phyloP scores from a whole-genome alignment of 2,888 invertebrate genomes.

The Zonitis immaculata region DNA sequence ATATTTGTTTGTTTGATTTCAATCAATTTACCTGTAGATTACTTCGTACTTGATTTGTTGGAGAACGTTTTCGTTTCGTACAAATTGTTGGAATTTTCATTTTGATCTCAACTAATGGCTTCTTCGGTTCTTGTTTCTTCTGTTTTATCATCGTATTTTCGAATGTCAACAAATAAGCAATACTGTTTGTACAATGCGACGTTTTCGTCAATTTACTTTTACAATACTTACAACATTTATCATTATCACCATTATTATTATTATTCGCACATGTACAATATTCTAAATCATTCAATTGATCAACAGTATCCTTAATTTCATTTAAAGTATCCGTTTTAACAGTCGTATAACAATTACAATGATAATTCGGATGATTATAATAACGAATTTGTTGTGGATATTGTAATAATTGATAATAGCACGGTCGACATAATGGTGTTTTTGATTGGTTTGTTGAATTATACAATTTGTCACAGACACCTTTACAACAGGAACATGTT shows the following conservation, averaged over 20 bases:
- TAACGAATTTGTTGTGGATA: slow-evolving; percentile 15
- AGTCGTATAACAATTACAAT: slow-evolving; percentile 24
- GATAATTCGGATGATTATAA: slow-evolving; percentile 23
- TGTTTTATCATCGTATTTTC: slow-evolving; percentile 24
- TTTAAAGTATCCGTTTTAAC: slow-evolving; percentile 19
- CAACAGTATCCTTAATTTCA: slow-evolving; percentile 25
- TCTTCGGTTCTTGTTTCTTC: slow-evolving; percentile 19
- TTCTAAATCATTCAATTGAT: slow-evolving; percentile 23
- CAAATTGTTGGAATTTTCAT: slow-evolving; percentile 28
- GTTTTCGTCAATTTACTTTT: slow-evolving; percentile 32
- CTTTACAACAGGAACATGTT: slow-evolving; percentile 29
- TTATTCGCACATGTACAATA: slow-evolving; percentile 31
- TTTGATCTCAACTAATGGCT: slow-evolving; percentile 34
- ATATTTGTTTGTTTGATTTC: neutral
- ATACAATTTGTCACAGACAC: slow-evolving; percentile 17
- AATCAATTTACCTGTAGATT: slow-evolving; percentile 9
- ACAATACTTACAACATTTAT: slow-evolving; percentile 29
- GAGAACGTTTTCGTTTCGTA: neutral
- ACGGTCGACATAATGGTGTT: slow-evolving; percentile 26
- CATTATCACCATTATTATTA: slow-evolving; percentile 6
- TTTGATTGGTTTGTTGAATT: slow-evolving; percentile 11
- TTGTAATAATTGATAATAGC: slow-evolving; percentile 17
- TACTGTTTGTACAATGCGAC: slow-evolving; percentile 39
- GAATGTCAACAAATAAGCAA: slow-evolving; percentile 50
- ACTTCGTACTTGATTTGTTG: neutral